Evolutionary conservation across 53 echinoderm and acorn worm species (phyloP), one percentile per base, ranked within the genome.

Genomic region (Zoroaster sp.): DNA sequence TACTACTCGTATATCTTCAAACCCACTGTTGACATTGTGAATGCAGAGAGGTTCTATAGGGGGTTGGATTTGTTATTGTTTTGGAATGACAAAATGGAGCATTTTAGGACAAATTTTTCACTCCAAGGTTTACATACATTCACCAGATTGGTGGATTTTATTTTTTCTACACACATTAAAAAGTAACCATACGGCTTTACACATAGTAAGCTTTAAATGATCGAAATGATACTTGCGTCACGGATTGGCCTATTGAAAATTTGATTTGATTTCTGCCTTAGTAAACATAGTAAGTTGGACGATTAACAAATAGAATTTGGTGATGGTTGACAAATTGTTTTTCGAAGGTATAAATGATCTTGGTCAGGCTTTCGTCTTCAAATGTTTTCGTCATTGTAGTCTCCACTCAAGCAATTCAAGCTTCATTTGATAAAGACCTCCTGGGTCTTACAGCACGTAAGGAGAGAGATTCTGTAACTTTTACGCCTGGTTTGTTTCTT

Each of bases 401-500:
- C 72, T 72, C n/a, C 72, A 35, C 18, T 72, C 40, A 40, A 65
- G 69, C n/a, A 18, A 15, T 41, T 42, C 44, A 75, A 65, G 69
- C 83, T 34, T 69, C 42, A 83, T 83, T 43, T 83, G 83, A 83
- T 66, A 68, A 83, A 70, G 35, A 72, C 36, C 37, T n/a, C 75
- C 68, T 66, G 42, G 51, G 49, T 13, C 28, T 15, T 28, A 14
- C 47, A 45, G 12, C 46, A 32, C 28, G 46, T 10, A 49, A 76
- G 54, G 20, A 49, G 18, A 77, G 54, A 34, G 77, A 30, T 77
- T 77, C 33, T 52, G 77, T 14, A 20, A 35, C 18, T 55, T 55
- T 55, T 53, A 77, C 54, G 35, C 53, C 37, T 43, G 34, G 35
- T 34, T 77, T 53, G n/a, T 35, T 54, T 52, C 77, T 77, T 35